Evolutionary conservation across 2,113 vertebrate species (phyloP), one percentile per base, ranked within the genome.

Genomic region (Formicarius rufipectus): DNA sequence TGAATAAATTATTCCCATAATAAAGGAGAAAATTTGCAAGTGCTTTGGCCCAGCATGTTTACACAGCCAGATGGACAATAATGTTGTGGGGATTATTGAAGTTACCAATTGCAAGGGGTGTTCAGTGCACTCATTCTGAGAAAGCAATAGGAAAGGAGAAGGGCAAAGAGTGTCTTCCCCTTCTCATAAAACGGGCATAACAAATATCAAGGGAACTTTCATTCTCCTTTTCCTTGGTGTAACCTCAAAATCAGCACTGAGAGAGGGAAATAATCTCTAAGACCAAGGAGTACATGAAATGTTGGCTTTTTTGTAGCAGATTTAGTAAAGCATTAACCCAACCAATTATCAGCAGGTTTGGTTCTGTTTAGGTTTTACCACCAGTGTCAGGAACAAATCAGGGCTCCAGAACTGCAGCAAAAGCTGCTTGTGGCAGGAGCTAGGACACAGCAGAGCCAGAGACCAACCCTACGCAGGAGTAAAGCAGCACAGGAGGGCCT

Each of bases 231-330:
- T 78, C 33, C 8, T 21, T 84, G 18, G 9, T 33, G 40, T 8
- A 40, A 15, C 9, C n/a, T n/a, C 14, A 58, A 87, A 90, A 90
- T 45, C 42, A 53, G 42, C 94, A 4, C 28, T 4, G 1, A 84
- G 25, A 44, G n/a, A 20, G 4, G 8, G 30, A 87, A 87, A 59
- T 14, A 33, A n/a, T 24, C 42, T 45, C 66, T 39, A 25, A 3
- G 1, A n/a, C 2, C 60, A 87, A 25, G 7, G 9, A 60, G 6
- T 39, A 59, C 1, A 1, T 9, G 14, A 58, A 47, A 67, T 0
- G 0, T 3, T 49, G 17, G 1, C 16, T 56, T 86, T 78, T 71
- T 68, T 35, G 24, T 49, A 84, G 53, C 1, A 30, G 50, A 30
- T 49, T 55, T 52, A 68, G 18, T 23, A 55, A 75, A 85, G 9